Base-by-base conservation (phyloP, 2,797 vertebrate genomes). In the Gymnoscopelus microlampas region DNA sequence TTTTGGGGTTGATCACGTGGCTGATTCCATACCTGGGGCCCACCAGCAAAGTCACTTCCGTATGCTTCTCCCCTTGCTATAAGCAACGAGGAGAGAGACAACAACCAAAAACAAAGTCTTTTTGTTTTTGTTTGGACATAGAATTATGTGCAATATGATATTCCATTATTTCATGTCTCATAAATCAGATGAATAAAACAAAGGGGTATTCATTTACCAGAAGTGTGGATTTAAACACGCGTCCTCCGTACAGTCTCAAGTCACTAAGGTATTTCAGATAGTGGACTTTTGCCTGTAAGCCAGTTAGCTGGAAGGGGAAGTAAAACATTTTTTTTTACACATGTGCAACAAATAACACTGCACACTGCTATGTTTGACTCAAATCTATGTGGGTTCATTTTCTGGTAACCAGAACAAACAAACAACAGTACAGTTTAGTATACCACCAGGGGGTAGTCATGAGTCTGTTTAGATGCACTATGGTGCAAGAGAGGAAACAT, bases 261-360 rank as follows among this genome's bases (percentile, higher is more conserved):
- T 99, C 97, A 84, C 95, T 98, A 89, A 99, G 97, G 89, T 98
- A 98, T 92, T 98, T 99, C 75, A 99, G 94, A 91, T 99, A 99
- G 92, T 98, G 96, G 50, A 98, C 97, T 89, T 99, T 99, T 82
- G 97, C 98, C 91, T 99, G 98, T 74, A 99, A 86, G 63, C 96
- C 96, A 15, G 98, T 98, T 29, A 99, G 93, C 98, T 99, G 89
- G n/a, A 81, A 68, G 0, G 3, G 15, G 13, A 26, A 68, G 3
- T 50, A n/a, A n/a, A n/a, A n/a, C n/a, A n/a, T n/a, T n/a, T n/a
- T n/a, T n/a, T n/a, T 2, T 10, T 39, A 1, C 4, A 39, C 35
- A 39, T 44, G 39, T 44, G 39, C 9, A 8, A 10, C 39, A 44
- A 9, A 10, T 7, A 35, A 35, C 32, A 35, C 32, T 35, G 32